Conservation (phyloP, 2,113 vertebrate genomes). For the Ciconia maguari region DNA sequence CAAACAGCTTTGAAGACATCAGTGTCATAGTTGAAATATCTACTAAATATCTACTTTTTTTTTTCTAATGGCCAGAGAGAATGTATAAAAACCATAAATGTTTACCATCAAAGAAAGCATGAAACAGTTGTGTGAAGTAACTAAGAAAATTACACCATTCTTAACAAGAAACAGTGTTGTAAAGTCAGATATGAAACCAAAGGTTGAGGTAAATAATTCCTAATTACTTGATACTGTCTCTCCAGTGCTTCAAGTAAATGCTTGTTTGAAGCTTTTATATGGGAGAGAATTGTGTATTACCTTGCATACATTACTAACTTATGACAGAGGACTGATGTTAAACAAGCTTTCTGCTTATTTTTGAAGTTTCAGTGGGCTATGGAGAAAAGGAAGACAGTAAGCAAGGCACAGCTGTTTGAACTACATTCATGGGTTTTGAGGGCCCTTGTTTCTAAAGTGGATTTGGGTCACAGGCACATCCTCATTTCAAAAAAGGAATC, state of each 20-base stretch:
- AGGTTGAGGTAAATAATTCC: neutral
- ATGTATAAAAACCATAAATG: neutral
- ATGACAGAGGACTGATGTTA: neutral
- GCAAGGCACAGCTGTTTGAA: neutral
- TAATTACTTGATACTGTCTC: neutral
- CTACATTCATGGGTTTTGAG: neutral
- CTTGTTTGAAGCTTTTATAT: neutral
- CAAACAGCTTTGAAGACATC: neutral
- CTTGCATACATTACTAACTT: neutral
- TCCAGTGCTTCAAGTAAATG: neutral
- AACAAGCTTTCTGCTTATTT: constrained; percentile 1
- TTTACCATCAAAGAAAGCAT: neutral
- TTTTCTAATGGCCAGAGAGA: neutral
- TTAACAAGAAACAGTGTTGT: neutral
- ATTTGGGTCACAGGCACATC: neutral
- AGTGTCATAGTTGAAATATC: neutral
- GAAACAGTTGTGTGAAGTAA: neutral
- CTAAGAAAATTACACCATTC: neutral
- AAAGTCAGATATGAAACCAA: neutral
- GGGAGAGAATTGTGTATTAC: neutral
- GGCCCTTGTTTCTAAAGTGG: neutral
- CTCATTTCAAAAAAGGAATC: neutral
- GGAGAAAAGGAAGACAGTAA: neutral
- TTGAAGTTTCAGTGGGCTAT: neutral
- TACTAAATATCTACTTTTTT: neutral